A percentile compares a stretch with the other conserved stretches of the same genome.
Evolutionary conservation across 2,888 invertebrate genomes (phyloP).

Genomic region (Drosophila falleni): DNA sequence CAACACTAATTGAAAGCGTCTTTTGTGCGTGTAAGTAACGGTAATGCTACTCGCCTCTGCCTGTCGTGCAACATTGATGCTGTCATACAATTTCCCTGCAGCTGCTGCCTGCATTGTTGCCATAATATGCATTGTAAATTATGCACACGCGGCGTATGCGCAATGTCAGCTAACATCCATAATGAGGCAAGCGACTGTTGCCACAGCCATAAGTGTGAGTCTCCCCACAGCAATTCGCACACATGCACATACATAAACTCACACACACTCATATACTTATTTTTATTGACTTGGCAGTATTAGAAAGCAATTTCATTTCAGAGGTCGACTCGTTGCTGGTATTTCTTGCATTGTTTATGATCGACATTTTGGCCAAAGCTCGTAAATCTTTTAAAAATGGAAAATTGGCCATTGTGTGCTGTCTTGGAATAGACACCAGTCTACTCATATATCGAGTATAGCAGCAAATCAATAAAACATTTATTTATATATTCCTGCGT

Average conservation of each 20-base stretch:
- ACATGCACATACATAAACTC: not conserved
- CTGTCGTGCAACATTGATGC: constrained; percentile 14
- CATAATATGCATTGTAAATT: constrained; percentile 58
- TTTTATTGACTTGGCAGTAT: constrained; percentile 44
- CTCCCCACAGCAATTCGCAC: constrained; percentile 11
- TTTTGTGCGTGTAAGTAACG: constrained; percentile 14
- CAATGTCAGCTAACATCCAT: constrained; percentile 22
- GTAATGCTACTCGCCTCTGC: not conserved
- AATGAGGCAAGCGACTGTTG: constrained; percentile 52
- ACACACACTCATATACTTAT: not conserved
- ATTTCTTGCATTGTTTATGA: constrained; percentile 60
- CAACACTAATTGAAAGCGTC: constrained; percentile 27
- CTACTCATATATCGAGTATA: not conserved
- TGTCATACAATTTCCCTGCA: not conserved
- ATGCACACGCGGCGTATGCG: constrained; percentile 65
- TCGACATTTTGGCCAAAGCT: constrained; percentile 51
- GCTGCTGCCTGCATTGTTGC: constrained; percentile 17
- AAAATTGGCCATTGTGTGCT: constrained; percentile 66
- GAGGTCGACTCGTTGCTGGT: constrained; percentile 3
- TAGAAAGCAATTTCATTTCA: constrained; percentile 19
- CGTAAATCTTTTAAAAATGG: constrained; percentile 73
- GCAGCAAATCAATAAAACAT: constrained; percentile 69
- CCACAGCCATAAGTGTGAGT: constrained; percentile 19
- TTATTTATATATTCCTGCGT: constrained; percentile 69
- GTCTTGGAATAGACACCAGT: constrained; percentile 19